phyloP scores from a whole-genome alignment of 2,113 vertebrate species.

The Seriola dumerili region DNA sequence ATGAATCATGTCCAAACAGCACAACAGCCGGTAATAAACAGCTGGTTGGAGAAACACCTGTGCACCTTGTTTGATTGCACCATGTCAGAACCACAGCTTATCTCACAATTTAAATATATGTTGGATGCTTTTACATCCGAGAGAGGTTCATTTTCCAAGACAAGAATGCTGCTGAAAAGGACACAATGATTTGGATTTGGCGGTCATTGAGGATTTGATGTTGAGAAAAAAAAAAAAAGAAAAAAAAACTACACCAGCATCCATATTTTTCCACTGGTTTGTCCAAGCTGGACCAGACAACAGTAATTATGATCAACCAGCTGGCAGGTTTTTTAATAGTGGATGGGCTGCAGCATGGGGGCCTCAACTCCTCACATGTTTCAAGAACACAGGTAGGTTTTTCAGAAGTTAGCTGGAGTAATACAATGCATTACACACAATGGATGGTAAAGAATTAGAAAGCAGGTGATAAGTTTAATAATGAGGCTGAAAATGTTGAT shows the following conservation, averaged over 20 bases:
- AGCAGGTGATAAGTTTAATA: constrained; percentile 1
- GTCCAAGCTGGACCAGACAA: constrained; percentile 30
- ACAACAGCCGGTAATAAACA: constrained; percentile 51
- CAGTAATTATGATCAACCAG: constrained; percentile 51
- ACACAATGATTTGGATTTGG: constrained; percentile 29
- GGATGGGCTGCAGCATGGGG: neutral
- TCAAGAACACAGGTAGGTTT: neutral
- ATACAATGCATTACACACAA: neutral
- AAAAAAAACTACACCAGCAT: neutral
- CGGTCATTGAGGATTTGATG: constrained; percentile 23
- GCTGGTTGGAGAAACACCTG: constrained; percentile 53
- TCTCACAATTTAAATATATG: constrained; percentile 17
- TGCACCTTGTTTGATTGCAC: constrained; percentile 36
- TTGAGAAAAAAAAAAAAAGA: neutral
- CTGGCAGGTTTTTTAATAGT: constrained; percentile 23
- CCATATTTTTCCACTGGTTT: constrained; percentile 13
- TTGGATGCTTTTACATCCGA: neutral
- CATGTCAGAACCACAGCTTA: constrained; percentile 32
- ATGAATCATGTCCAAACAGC: constrained; percentile 52
- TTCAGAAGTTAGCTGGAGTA: neutral
- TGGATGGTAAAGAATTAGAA: neutral
- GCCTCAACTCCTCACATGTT: neutral
- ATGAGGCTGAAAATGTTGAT: constrained; percentile 4
- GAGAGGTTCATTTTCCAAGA: constrained; percentile 18
- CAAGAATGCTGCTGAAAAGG: constrained; percentile 1